Base-by-base conservation (phyloP, 2,113 vertebrate genomes). In the Ageneiosus marmoratus region DNA sequence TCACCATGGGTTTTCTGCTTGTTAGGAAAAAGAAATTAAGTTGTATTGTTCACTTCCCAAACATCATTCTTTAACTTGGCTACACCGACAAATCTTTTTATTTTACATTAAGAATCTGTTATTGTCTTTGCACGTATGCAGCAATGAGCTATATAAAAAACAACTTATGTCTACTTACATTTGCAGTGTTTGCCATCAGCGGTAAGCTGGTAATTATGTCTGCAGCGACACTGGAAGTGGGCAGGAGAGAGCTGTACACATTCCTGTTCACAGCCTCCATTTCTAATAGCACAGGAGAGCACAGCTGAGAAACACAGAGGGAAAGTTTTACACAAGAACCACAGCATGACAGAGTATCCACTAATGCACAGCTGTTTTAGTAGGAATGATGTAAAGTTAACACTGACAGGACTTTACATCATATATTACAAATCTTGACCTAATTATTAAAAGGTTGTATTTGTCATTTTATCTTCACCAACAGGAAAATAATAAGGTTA, bases 261-360 rank as follows among this genome's bases (percentile, higher is more conserved):
- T 74, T 91, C 69, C 0, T 96, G 95, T 46, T 96, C 93, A 0
- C 96, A 96, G 86, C 95, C 95, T 0, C 95, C 95, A 0, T 96
- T 96, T 86, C 90, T 94, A 67, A 95, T 37, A 1, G 93, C 62
- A 0, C 95, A 96, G 1, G 95, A 92, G 85, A 88, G 90, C 76
- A 94, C 27, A 27, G 92, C 95, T 96, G 4, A 0, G 27, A 84
- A 16, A 60, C 24, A 51, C 3, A 84, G 75, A 63, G 12, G 16
- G 46, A 74, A 6, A 74, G 44, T n/a, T 72, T 27, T 24, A 2
- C 15, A 75, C 24, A 60, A 48, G 51, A 34, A 9, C 44, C 44
- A 55, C 24, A 72, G 8, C 50, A 11, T 67, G 29, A 27, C 9
- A 53, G 2, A 69, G n/a, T 48, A 48, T 73, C 13, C 15, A 32